phyloP scores from a whole-genome alignment of 2,797 vertebrate genomes.

The Benthosema pterotum region DNA sequence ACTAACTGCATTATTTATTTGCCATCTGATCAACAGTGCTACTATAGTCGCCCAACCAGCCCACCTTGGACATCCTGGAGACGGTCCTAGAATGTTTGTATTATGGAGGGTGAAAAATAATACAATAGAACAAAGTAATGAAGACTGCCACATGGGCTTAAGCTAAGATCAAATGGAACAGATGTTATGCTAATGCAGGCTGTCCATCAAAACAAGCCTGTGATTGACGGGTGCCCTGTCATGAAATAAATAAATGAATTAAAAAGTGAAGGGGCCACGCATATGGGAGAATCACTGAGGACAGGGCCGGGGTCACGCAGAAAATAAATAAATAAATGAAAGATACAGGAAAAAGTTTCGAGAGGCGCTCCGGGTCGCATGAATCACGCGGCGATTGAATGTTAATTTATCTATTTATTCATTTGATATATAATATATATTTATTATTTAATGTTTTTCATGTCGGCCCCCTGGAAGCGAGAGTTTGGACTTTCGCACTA shows the following conservation, averaged over 20 bases:
- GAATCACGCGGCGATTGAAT: no score
- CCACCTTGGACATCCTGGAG: no score
- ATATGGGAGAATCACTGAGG: conserved; percentile 1
- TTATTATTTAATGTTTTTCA: not conserved
- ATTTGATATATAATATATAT: not conserved
- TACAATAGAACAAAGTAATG: no score
- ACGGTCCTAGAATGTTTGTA: no score
- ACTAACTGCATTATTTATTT: no score
- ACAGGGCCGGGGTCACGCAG: not conserved
- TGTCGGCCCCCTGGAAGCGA: not conserved
- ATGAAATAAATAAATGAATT: conserved; percentile 39
- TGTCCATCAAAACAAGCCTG: conserved; percentile 41
- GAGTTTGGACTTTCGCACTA: conserved; percentile 6
- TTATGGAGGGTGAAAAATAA: no score
- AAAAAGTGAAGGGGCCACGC: not conserved
- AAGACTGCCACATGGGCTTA: no score
- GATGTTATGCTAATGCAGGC: conserved; percentile 66
- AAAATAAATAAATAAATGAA: not conserved
- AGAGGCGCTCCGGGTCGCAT: not conserved
- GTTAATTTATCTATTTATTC: no score
- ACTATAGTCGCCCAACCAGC: no score
- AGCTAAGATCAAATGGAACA: not conserved
- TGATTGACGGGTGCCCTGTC: conserved; percentile 56
- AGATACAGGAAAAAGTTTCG: conserved; percentile 6
- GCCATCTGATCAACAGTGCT: no score